phyloP scores from a whole-genome alignment of 2,797 vertebrate species.

The Eospalax fontanierii region DNA sequence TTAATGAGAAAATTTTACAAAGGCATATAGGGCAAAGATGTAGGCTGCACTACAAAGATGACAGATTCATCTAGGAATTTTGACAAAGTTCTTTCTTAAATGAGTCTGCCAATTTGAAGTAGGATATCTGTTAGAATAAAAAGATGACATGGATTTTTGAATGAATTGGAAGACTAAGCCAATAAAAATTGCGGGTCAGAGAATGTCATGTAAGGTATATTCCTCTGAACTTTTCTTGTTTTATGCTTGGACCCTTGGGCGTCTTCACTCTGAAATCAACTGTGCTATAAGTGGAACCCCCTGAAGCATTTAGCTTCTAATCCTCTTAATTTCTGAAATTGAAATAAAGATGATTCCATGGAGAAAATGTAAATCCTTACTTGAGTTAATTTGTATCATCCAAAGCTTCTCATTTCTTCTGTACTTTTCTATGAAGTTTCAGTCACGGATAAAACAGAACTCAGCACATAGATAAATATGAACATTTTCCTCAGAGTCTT shows the following conservation, averaged over 20 bases:
- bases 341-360: constrained; percentile 11
- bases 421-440: background rate
- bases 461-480: background rate
- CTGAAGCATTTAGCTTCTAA: background rate
- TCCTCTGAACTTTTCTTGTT: background rate
- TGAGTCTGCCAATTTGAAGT: background rate
- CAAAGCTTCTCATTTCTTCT: background rate
- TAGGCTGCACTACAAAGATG: background rate
- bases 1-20: background rate
- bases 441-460: background rate
- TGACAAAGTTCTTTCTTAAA: background rate
- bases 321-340: background rate
- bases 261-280: background rate
- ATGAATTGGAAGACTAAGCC: background rate
- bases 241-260: background rate
- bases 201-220: background rate
- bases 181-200: background rate
- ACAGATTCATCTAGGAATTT: background rate
- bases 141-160: background rate
- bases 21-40: background rate
- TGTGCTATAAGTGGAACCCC: background rate
- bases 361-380: background rate
- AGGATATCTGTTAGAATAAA: background rate
- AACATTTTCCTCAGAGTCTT: background rate
- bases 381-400: background rate